These are phyloP conservation scores for Rana temporaria DNA, from an alignment of 2,113 vertebrate species.

Conservation along the genomic window DNA sequence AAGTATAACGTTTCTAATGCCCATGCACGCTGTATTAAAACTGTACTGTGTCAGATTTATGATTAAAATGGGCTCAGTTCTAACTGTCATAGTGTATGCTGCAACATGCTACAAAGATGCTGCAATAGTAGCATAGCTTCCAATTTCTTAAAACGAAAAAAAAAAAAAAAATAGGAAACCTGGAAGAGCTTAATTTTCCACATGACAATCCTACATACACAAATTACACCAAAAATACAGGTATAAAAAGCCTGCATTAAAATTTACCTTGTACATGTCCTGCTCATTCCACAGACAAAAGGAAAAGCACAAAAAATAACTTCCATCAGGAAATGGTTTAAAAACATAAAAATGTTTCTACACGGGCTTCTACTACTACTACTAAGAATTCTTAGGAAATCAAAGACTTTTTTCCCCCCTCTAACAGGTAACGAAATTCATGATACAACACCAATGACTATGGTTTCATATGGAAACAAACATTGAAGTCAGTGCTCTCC, in stretches of 20 bases:
- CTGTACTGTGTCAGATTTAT: neutral
- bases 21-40: neutral
- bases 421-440: neutral
- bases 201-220: constrained; percentile 45
- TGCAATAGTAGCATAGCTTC: neutral
- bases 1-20: neutral
- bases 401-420: neutral
- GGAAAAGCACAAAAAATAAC: constrained; percentile 90
- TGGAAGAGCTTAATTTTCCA: neutral
- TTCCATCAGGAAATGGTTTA: constrained; percentile 80
- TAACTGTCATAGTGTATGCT: neutral
- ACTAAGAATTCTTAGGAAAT: neutral
- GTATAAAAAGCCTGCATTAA: constrained; percentile 1
- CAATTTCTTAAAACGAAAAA: neutral
- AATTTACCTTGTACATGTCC: constrained; percentile 97
- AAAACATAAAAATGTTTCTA: constrained; percentile 58
- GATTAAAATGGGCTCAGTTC: neutral
- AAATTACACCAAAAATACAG: constrained; percentile 1
- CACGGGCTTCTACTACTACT: constrained; percentile 8
- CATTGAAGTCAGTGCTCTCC: neutral
- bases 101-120: neutral
- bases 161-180: neutral
- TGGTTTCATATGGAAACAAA: neutral
- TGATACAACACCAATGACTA: neutral
- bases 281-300: constrained; percentile 88